Evolutionary conservation across 2,888 invertebrate species (phyloP), one percentile per base, ranked within the genome.

Genomic region (Chymomyza caudatula): DNA sequence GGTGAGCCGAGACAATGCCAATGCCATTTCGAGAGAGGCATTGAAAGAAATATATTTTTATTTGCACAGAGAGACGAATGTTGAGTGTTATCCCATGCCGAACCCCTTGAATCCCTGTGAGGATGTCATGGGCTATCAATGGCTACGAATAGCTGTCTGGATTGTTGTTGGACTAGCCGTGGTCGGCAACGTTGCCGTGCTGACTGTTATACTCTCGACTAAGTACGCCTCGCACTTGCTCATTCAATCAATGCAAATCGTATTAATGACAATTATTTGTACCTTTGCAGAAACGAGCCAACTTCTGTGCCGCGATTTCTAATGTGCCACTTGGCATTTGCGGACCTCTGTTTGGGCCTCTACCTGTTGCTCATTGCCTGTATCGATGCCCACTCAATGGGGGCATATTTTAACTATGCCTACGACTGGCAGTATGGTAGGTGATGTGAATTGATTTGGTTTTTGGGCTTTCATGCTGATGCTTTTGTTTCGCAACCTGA

Each of bases 21-120:
- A 15, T 53, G 15, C 1, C 47, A 6, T 13, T 15, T 1, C 17
- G 13, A 17, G 3, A 17, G n/a, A 11, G 11, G 11, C 2, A 22
- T 3, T 5, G 22, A 20, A 8, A 51, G 20, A 20, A 13, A 17
- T 37, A 47, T n/a, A n/a, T 19, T 51, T 51, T 51, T 5, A 13
- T 13, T 13, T 17, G 25, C 15, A 3, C 66, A 90, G 90, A 58
- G 91, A 92, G 69, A 90, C 89, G n/a, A 86, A 91, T 73, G 92
- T 94, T 3, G 91, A 92, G 81, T 96, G 96, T 88, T 92, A 91
- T 44, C 96, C 96, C 0, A 92, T 92, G 69, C 95, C 96, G 0
- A 94, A 97, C 89, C 95, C 95, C 0, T 91, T 96, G 58, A 97
- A 96, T 90, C 96, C 96, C 0, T 97, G 97, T 89, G 96, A 96